Conservation (phyloP, 2,113 vertebrate genomes). For the Trinectes maculatus region DNA sequence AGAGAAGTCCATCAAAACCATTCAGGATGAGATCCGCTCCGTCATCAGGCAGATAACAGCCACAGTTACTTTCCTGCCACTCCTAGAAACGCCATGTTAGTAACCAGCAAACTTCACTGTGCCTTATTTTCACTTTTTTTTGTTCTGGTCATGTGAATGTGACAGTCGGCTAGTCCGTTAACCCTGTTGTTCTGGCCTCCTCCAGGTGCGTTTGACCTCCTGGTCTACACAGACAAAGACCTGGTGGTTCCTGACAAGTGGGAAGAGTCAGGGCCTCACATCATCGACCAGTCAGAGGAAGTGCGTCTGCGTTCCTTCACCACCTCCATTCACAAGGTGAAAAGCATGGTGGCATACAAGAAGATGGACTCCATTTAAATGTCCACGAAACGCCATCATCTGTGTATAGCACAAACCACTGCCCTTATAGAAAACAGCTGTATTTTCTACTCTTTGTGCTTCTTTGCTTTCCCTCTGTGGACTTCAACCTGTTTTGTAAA, state of each 20-base stretch:
- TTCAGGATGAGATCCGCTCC: slow-evolving; percentile 96
- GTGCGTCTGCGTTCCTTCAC: slow-evolving; percentile 95
- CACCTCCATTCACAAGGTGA: slow-evolving; percentile 95
- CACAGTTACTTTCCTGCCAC: slow-evolving; percentile 93
- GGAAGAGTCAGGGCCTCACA: slow-evolving; percentile 95
- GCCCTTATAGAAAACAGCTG: not conserved
- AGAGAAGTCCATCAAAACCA: slow-evolving; percentile 93
- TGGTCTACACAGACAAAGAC: slow-evolving; percentile 96
- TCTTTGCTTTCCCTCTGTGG: not conserved
- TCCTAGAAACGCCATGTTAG: slow-evolving; percentile 94
- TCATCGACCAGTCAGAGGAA: slow-evolving; percentile 92
- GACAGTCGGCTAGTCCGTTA: not conserved
- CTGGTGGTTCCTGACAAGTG: slow-evolving; percentile 92
- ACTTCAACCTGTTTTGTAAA: not conserved
- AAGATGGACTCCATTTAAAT: slow-evolving; percentile 77
- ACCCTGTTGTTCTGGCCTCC: not conserved
- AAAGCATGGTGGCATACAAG: slow-evolving; percentile 93
- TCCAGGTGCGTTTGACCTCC: slow-evolving; percentile 95
- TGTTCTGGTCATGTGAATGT: not conserved
- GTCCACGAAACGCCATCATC: not conserved
- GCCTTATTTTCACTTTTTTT: not conserved
- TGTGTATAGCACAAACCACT: slow-evolving; percentile 7
- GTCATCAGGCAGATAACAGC: slow-evolving; percentile 97
- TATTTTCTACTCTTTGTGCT: not conserved
- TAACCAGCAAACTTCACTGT: slow-evolving; percentile 25